These are phyloP conservation scores for Petrosia ficiformis DNA, from an alignment of 37 sponge, comb jelly and placozoan genomes.

Conservation along the genomic window DNA sequence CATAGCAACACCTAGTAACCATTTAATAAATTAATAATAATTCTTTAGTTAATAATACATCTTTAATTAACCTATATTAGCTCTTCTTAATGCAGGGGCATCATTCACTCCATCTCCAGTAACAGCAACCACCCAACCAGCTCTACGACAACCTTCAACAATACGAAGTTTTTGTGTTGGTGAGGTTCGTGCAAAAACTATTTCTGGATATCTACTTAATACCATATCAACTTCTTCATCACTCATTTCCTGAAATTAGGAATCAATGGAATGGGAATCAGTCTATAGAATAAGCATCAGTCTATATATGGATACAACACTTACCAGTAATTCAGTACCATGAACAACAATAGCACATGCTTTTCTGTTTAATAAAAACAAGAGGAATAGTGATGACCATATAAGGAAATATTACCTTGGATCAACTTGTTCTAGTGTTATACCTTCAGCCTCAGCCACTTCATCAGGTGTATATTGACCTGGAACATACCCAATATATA, in stretches of 20 bases:
- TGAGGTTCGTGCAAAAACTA: constrained; percentile 98
- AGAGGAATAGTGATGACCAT: background rate
- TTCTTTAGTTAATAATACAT: background rate
- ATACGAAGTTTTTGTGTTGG: constrained; percentile 98
- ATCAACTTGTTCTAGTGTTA: background rate
- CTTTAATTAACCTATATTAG: constrained; percentile 98
- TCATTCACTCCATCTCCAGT: constrained; percentile 99
- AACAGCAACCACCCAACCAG: constrained; percentile 95
- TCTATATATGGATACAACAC: too few species aligned
- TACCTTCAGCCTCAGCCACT: background rate
- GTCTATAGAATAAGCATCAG: background rate
- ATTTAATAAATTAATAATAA: background rate
- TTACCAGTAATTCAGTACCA: background rate
- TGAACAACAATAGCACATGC: background rate
- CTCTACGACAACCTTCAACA: constrained; percentile 95
- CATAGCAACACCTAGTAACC: constrained; percentile 91
- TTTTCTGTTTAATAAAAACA: background rate
- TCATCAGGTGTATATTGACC: background rate
- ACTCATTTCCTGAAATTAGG: constrained; percentile 58
- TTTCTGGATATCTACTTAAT: constrained; percentile 69
- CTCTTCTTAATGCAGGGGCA: constrained; percentile 97
- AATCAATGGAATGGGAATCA: background rate
- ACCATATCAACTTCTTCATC: constrained; percentile 76
- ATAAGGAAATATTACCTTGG: background rate
- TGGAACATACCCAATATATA: constrained; percentile 6